Evolutionary conservation across 2,888 invertebrate genomes (phyloP), one percentile per base, ranked within the genome.

Genomic region (Lycocerus yunnanus): DNA sequence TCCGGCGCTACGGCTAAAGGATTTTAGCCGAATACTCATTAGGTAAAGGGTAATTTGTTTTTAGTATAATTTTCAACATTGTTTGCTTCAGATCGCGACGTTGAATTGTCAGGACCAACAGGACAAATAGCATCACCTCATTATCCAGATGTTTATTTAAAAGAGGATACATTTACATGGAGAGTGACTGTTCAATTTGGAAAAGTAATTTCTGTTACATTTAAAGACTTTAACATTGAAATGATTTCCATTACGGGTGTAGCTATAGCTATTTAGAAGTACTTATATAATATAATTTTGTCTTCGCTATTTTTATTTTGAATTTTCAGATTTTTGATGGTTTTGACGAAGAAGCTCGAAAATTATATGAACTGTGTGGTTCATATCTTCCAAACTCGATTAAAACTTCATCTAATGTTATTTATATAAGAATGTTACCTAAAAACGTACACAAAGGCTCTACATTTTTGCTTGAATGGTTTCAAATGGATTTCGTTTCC

Each of bases 91-190:
- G 90, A 91, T 59, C 91, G 90, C 82, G 92, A 93, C 24, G 93
- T 92, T 81, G 92, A 93, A 59, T 84, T 97, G 1, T 89, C 84
- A n/a, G 95, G 94, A 3, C 86, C 88, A 0, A 84, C 80, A 3
- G 97, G 97, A 1, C 88, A 88, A 78, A 90, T 98, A 43, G 89
- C 93, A 14, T 96, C 96, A 0, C 97, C 97, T 0, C 86, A 93
- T 20, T 97, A 94, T 87, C 95, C 96, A 0, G 76, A 84, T 8
- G 83, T 11, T 90, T 82, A 80, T 14, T 80, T 83, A 15, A 85
- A 87, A 3, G 72, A 81, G 20, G 90, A 89, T 0, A 84, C 86
- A 13, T 92, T 90, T 79, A 86, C 87, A 9, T 97, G 96, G 96
- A 90, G 92, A 63, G 91, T 97, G 65, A 91, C 91, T 0, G 93